These are phyloP conservation scores for Didymodactylos carnosus DNA, from an alignment of 2,888 invertebrate genomes.

Conservation along the genomic window DNA sequence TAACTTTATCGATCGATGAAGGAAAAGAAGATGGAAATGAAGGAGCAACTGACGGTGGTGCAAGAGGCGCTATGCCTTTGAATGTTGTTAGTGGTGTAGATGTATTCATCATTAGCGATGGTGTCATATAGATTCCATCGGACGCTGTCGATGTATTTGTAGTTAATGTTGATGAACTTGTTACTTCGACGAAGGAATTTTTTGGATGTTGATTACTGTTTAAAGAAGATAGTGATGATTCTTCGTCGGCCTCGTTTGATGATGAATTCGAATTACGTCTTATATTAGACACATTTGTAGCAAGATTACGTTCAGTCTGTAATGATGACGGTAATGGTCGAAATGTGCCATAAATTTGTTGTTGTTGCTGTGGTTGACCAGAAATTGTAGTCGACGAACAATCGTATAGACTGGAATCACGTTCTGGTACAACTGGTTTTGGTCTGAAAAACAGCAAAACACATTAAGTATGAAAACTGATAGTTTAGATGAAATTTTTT, in stretches of 20 bases:
- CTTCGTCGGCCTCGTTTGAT: neutral
- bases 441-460: neutral
- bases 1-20: too few species aligned
- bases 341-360: neutral
- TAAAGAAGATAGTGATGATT: neutral
- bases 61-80: neutral
- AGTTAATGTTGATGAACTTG: too few species aligned
- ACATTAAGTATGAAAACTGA: too few species aligned
- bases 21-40: too few species aligned
- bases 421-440: neutral
- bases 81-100: neutral
- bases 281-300: neutral
- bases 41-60: too few species aligned
- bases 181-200: neutral
- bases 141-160: neutral
- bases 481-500: too few species aligned
- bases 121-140: neutral
- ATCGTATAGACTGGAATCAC: neutral
- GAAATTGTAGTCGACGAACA: neutral
- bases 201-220: neutral
- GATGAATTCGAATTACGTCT: neutral
- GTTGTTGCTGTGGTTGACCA: too few species aligned
- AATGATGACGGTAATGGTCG: neutral
- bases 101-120: neutral
- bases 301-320: neutral